Percentiles rank a stretch among this genome's conserved stretches.
Conservation (phyloP, 92 coral and sea anemone genomes). For the Scolanthus callimorphus region DNA sequence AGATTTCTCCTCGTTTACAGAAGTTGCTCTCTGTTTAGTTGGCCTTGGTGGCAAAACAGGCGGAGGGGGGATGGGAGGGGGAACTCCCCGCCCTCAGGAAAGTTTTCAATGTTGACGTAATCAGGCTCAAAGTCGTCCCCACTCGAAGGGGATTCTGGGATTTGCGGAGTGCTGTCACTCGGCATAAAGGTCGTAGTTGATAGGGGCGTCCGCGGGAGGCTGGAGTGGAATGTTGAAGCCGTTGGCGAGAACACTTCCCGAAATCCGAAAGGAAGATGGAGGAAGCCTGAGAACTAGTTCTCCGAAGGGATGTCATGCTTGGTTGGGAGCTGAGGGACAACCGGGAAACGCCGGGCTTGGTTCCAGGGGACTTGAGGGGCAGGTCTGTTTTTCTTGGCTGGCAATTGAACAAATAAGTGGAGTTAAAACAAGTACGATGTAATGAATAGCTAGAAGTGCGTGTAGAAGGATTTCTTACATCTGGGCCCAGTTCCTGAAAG, state of each 20-base stretch:
- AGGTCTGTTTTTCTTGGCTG: conserved; percentile 85
- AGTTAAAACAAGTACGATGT: too few relatives aligned
- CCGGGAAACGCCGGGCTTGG: conserved; percentile 60
- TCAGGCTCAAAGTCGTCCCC: conserved; percentile 70
- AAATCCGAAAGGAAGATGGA: conserved; percentile 41
- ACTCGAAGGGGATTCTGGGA: conserved; percentile 64
- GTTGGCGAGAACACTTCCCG: conserved; percentile 32
- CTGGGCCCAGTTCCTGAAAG: too few relatives aligned
- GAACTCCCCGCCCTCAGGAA: conserved; percentile 65
- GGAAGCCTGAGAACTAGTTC: conserved; percentile 55
- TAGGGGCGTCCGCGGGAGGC: conserved; percentile 48
- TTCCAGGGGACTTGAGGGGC: conserved; percentile 84
- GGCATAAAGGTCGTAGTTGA: conserved; percentile 48
- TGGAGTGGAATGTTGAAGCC: conserved; percentile 37
- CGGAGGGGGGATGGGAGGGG: conserved; percentile 40
- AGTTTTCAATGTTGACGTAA: conserved; percentile 78
- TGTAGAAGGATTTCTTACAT: too few relatives aligned
- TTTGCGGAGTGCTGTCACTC: conserved; percentile 47
- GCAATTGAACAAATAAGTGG: too few relatives aligned
- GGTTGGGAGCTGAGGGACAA: conserved; percentile 64
- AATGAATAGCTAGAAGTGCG: too few relatives aligned
- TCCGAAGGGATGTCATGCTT: conserved; percentile 39
- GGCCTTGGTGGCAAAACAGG: conserved; percentile 72
- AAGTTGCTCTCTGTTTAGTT: conserved; percentile 52
- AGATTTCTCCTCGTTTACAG: conserved; percentile 47